phyloP scores from a whole-genome alignment of 1,140 invertebrate genomes.

The Aleiodes sp. region DNA sequence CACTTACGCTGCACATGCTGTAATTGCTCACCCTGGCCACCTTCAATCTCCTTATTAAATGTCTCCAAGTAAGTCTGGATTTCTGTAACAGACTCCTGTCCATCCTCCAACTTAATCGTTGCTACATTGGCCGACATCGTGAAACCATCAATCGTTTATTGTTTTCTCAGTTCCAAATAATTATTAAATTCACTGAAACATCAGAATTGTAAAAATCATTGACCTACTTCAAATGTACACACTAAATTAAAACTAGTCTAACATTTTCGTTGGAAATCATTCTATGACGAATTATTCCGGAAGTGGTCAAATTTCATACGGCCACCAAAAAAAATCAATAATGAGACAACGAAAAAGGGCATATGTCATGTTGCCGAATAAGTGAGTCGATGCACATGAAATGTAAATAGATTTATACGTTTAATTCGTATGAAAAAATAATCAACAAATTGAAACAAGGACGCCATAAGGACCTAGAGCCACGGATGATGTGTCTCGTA shows the following conservation, averaged over 20 bases:
- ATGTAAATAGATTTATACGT: not conserved
- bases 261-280: not conserved
- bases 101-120: slow-evolving; percentile 62
- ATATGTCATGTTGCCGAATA: not conserved
- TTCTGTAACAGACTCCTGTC: slow-evolving; percentile 72
- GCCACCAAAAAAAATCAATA: slow-evolving; percentile 7
- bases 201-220: not conserved
- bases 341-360: not conserved
- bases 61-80: slow-evolving; percentile 86
- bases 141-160: slow-evolving; percentile 7
- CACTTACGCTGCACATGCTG: slow-evolving; percentile 67
- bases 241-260: not conserved
- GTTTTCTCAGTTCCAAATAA: not conserved
- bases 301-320: not conserved
- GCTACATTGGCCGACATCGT: slow-evolving; percentile 60
- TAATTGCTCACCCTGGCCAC: slow-evolving; percentile 64
- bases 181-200: not conserved
- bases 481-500: not conserved
- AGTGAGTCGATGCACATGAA: not conserved
- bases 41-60: slow-evolving; percentile 86
- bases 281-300: not conserved
- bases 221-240: not conserved
- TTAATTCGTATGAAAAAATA: not conserved
- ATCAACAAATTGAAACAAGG: not conserved
- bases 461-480: not conserved